Percentiles rank a stretch among this genome's conserved stretches.
These are phyloP conservation scores for Cyaniris semiargus DNA, from an alignment of 2,888 invertebrate genomes.

Conservation along the genomic window DNA sequence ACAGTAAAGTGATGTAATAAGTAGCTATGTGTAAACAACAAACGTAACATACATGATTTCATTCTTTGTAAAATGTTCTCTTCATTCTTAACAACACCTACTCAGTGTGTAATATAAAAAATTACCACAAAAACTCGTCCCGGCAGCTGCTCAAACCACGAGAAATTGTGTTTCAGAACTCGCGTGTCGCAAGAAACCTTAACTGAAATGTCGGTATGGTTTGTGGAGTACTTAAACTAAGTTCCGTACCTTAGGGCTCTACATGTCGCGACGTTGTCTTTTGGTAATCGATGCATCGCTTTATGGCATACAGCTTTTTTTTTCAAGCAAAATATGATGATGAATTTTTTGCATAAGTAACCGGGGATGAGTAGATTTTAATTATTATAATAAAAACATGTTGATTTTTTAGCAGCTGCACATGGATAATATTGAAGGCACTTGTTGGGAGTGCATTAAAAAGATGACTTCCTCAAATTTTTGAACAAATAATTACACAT, in stretches of 20 bases:
- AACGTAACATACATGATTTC: too few species aligned
- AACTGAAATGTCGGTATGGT: background rate
- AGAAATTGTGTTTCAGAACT: slow-evolving; percentile 26
- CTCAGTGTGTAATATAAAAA: background rate
- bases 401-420: too few species aligned
- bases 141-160: slow-evolving; percentile 15
- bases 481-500: too few species aligned
- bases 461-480: too few species aligned
- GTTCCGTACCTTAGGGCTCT: background rate
- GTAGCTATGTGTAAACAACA: too few species aligned
- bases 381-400: too few species aligned
- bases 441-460: too few species aligned
- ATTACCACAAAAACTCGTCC: slow-evolving; percentile 7
- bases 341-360: background rate
- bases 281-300: background rate
- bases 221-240: background rate
- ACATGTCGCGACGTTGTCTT: background rate
- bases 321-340: background rate
- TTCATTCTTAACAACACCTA: background rate
- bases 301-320: background rate
- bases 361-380: background rate
- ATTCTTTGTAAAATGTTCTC: too few species aligned
- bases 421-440: too few species aligned
- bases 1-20: too few species aligned
- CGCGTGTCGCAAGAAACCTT: slow-evolving; percentile 24